Base-by-base conservation (phyloP, 1,140 invertebrate species). In the Trypoxylus dichotomus region DNA sequence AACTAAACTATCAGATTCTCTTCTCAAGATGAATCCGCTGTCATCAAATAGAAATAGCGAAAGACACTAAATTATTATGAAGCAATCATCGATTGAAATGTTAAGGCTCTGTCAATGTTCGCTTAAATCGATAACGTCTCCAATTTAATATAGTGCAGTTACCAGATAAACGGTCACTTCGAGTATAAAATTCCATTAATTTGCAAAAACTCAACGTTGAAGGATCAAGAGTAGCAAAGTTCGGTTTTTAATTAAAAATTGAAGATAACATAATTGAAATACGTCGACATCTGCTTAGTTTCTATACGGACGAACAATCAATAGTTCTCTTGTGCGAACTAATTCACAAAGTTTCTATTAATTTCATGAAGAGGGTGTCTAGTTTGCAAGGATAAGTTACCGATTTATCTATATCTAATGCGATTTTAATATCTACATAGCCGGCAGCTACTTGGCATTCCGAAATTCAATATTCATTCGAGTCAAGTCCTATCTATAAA, bases 401-500 rank as follows among this genome's bases (percentile, higher is more conserved):
- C 47, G 47, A 37, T 54, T 54, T 24, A 27, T 68, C 60, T 29
- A 37, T 37, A 68, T 68, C 27, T 29, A 13, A n/a, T 3, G 11
- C 60, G 60, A 29, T 7, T 15, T 7, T 37, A 37, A 37, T 37
- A 37, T 8, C 32, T 37, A 24, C 15, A 29, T 6, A 15, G 47
- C 15, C n/a, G 60, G 15, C 8, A 24, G 29, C 32, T 43, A 42
- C 29, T 74, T 74, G 32, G 32, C 32, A 74, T 74, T 74, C 72
- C 21, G 24, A 74, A 71, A 71, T 71, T 74, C 15, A 74, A 74
- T 76, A 76, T 76, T 76, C 76, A 76, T 76, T n/a, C 60, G n/a
- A 42, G 54, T 37, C 32, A 37, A 37, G 76, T 60, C 71, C 68
- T 43, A 42, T 58, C 76, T 74, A 74, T 74, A 74, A 74, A 74